Evolutionary conservation across 1,140 invertebrate genomes (phyloP), one percentile per base, ranked within the genome.

Genomic region (Lepidurus packardi): DNA sequence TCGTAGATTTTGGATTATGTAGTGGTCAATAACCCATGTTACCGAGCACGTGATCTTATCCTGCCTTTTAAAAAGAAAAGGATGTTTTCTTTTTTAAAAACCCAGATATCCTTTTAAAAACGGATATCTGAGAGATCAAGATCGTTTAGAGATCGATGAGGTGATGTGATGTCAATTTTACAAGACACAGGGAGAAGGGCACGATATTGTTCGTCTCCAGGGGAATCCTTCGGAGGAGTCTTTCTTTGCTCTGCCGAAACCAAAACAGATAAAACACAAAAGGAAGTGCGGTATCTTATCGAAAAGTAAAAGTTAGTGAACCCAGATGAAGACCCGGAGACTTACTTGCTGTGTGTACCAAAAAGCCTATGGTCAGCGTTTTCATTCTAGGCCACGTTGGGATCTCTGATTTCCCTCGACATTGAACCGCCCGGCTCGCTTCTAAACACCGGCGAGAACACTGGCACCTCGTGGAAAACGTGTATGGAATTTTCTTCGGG

Each of bases 391-490:
- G 16, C 53, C 53, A 65, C 53, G 53, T 65, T 16, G 8, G 13
- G 53, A 65, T 65, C n/a, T 65, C 21, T 65, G 53, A 65, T 65
- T 65, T 65, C 53, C 53, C 53, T 65, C 53, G 53, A 65, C 53
- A 65, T 65, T 21, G 53, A 65, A 65, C 13, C 21, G 6, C 53
- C 53, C 53, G 53, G 16, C 8, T n/a, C 21, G 53, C 21, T 65
- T 65, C 21, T n/a, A 65, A 65, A 9, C 53, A 65, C 53, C 53
- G 21, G n/a, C 53, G 16, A 65, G 21, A 65, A 13, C 16, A 65
- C 34, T 34, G 34, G 34, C 34, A 0, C 34, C 34, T 34, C 34
- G 34, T 34, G 34, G 21, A 65, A 21, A n/a, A 65, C 21, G 13
- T 47, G 45, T 47, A 47, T 47, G 53, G 16, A 65, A 65, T 21